These are phyloP conservation scores for Pygmarrhopalites habei DNA, from an alignment of 1,140 invertebrate species.

Conservation along the genomic window DNA sequence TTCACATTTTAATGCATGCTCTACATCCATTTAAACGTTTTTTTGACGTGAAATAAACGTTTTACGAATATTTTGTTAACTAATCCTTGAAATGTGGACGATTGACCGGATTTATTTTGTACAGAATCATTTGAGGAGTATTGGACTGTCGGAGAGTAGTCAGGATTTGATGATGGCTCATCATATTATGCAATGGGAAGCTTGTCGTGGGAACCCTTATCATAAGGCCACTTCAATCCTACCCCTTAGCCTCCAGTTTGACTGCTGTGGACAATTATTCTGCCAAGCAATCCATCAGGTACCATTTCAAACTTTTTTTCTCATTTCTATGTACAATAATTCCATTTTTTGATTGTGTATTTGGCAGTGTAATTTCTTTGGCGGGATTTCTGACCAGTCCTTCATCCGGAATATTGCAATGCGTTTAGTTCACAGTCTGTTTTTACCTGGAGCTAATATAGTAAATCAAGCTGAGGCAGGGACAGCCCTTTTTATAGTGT, in stretches of 20 bases:
- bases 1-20: too few species aligned
- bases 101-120: too few species aligned
- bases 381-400: neutral
- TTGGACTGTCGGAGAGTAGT: neutral
- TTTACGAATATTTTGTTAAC: too few species aligned
- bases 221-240: constrained; percentile 1
- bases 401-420: neutral
- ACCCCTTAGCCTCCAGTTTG: neutral
- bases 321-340: too few species aligned
- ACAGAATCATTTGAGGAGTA: neutral
- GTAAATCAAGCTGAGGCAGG: neutral
- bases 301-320: neutral
- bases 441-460: neutral
- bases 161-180: neutral
- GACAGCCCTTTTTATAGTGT: neutral
- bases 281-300: neutral
- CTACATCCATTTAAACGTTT: too few species aligned
- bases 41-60: too few species aligned
- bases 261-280: neutral
- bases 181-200: neutral
- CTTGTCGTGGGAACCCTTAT: neutral
- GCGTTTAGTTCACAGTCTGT: neutral
- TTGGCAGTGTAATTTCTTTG: neutral
- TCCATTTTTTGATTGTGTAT: neutral
- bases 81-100: too few species aligned